Percentiles rank a stretch among this genome's conserved stretches.
Evolutionary conservation across 64 coral and sea anemone genomes (phyloP).

Genomic region (Acropora tenuis): DNA sequence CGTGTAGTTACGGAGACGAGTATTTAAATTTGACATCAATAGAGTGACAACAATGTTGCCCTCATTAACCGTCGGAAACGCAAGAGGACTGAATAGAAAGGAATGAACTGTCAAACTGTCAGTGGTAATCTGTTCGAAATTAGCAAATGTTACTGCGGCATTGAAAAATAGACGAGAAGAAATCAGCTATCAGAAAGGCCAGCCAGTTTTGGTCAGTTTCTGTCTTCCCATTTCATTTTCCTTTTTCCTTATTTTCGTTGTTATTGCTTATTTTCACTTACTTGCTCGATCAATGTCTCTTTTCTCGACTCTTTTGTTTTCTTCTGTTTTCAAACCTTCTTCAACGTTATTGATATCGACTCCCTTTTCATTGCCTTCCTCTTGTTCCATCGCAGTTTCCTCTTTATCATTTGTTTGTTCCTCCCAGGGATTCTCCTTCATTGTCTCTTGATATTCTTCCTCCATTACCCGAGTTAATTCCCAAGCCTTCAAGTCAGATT

Average conservation of each 20-base stretch:
- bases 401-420: not conserved
- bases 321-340: not conserved
- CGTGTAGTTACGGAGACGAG: not conserved
- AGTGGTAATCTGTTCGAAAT: too few relatives aligned
- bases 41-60: not conserved
- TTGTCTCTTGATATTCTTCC: constrained; percentile 50
- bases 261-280: not conserved
- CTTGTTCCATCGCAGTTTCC: not conserved
- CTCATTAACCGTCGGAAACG: not conserved
- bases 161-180: too few relatives aligned
- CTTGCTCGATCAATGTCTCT: not conserved
- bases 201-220: too few relatives aligned
- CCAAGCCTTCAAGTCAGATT: constrained; percentile 70
- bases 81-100: not conserved
- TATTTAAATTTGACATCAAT: not conserved
- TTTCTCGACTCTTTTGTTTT: not conserved
- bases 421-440: constrained; percentile 20
- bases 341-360: not conserved
- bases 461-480: constrained; percentile 25
- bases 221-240: too few relatives aligned
- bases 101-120: too few relatives aligned
- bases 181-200: too few relatives aligned
- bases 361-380: not conserved
- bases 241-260: not conserved
- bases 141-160: too few relatives aligned